These are phyloP conservation scores for Sinonovacula constricta DNA, from an alignment of 1,140 invertebrate species.

Conservation along the genomic window DNA sequence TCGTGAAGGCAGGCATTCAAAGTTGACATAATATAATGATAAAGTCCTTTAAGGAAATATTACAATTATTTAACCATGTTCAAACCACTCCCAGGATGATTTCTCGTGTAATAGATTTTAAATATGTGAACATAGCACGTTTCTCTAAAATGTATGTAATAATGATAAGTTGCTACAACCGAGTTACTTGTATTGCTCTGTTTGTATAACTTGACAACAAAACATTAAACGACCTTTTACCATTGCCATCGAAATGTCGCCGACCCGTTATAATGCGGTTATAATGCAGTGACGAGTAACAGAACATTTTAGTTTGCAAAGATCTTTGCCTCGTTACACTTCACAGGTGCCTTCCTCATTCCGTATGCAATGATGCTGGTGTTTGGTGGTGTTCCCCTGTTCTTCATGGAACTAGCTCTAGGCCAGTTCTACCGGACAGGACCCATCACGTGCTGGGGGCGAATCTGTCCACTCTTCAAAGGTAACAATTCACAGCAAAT, in stretches of 20 bases:
- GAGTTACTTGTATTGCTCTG: too few relatives aligned
- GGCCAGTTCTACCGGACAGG: constrained; percentile 87
- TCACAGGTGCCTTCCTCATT: constrained; percentile 95
- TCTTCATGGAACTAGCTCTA: constrained; percentile 96
- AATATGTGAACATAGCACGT: too few relatives aligned
- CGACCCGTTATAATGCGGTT: too few relatives aligned
- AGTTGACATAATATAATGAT: background rate
- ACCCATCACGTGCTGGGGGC: constrained; percentile 81
- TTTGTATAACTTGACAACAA: too few relatives aligned
- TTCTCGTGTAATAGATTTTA: background rate
- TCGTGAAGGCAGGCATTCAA: background rate
- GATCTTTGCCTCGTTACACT: too few relatives aligned
- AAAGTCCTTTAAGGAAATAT: background rate
- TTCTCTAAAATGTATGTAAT: too few relatives aligned
- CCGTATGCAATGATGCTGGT: constrained; percentile 95
- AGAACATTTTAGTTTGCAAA: too few relatives aligned
- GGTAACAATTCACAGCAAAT: constrained; percentile 55
- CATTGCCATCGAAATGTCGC: too few relatives aligned
- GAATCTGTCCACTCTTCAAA: constrained; percentile 76
- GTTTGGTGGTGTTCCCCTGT: constrained; percentile 94
- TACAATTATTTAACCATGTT: background rate
- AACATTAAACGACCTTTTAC: too few relatives aligned
- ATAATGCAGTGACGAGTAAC: too few relatives aligned
- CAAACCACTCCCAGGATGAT: background rate
- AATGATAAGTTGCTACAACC: too few relatives aligned